Base-by-base conservation (phyloP, 2,888 invertebrate genomes). In the Nemapogon koenigi region DNA sequence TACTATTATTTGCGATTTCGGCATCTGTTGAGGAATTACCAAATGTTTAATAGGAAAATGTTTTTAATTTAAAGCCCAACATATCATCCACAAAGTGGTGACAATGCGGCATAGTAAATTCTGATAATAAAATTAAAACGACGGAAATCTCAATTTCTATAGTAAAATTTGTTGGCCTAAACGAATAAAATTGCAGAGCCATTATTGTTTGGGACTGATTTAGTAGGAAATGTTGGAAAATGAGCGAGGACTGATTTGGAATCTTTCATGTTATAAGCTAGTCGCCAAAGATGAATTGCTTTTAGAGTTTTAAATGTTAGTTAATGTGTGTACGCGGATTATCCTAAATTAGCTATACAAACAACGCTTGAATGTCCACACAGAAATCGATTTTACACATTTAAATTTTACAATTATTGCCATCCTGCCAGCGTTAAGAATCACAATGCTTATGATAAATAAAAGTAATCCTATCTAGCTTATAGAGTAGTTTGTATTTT, bases 401-500 rank as follows among this genome's bases (percentile, higher is more conserved):
- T 60, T 59, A 64, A n/a, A n/a, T n/a, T n/a, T n/a, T 36, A 32
- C 19, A 32, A 69, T 53, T 51, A 55, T 55, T 56, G 68, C 68
- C 72, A 76, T 78, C 76, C 78, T 76, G 76, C 76, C 76, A 78
- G 62, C 61, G 62, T 52, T 68, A 64, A 62, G 59, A 60, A 52
- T 55, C 70, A 69, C 72, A 72, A 66, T 73, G 76, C 78, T 78
- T 78, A 78, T 78, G 76, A 76, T 65, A 55, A 71, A 68, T 64
- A 71, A 67, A 66, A 59, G 65, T 59, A 65, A 73, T 72, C 72
- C 73, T 75, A 76, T 62, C 63, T 73, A 78, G 73, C 51, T 55
- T 73, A 75, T 55, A 62, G 8, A 56, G 73, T 76, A 76, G 75
- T 66, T 56, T 66, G 76, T 76, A 76, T 78, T 76, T 76, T 76